phyloP scores from a whole-genome alignment of 2,113 vertebrate species.

The Mormyrus lacerda region DNA sequence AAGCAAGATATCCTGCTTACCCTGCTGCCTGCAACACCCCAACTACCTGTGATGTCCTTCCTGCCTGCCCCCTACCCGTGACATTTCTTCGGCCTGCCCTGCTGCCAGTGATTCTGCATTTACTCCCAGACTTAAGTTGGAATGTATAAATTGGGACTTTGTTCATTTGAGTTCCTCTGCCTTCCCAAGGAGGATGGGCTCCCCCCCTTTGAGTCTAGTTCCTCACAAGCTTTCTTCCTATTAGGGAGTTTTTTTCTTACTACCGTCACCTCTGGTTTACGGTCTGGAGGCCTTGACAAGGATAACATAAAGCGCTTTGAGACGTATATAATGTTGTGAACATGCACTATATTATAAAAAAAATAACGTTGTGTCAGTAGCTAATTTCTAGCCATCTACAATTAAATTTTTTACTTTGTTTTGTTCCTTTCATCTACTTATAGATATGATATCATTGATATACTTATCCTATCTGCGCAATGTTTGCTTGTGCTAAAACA shows the following conservation, averaged over 20 bases:
- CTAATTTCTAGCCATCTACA: neutral
- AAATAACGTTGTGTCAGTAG: neutral
- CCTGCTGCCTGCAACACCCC: neutral
- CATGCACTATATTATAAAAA: neutral
- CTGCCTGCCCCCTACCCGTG: neutral
- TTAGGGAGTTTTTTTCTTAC: neutral
- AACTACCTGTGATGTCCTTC: neutral
- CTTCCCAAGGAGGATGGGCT: neutral
- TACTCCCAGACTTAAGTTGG: neutral
- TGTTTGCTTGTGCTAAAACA: neutral
- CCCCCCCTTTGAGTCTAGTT: neutral
- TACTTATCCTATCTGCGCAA: neutral
- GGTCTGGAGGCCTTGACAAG: neutral
- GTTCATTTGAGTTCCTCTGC: neutral
- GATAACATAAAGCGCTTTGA: neutral
- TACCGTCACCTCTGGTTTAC: neutral
- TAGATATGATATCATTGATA: no score
- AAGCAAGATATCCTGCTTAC: neutral
- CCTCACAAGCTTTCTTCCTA: neutral
- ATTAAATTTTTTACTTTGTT: neutral
- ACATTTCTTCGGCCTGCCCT: neutral
- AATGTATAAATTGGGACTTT: neutral
- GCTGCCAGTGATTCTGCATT: neutral
- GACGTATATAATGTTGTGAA: neutral
- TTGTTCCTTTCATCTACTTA: neutral